A percentile compares a stretch with the other conserved stretches of the same genome.
Evolutionary conservation across 2,888 invertebrate genomes (phyloP).

Genomic region (Erebia ligea): DNA sequence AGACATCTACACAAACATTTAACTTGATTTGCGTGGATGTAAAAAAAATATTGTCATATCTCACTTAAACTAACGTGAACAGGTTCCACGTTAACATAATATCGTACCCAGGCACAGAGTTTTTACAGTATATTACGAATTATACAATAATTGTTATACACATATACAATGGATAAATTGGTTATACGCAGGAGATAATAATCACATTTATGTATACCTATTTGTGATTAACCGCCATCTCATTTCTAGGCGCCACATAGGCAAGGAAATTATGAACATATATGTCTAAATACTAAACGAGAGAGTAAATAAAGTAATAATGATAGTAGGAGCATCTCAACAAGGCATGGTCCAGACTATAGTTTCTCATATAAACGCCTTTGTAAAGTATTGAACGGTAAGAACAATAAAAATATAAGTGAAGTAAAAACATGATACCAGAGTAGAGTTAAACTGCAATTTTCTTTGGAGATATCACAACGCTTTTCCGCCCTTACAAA

Average conservation of each 20-base stretch:
- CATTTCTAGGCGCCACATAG: slow-evolving; percentile 35
- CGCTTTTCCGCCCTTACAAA: no score
- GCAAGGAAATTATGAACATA: slow-evolving; percentile 37
- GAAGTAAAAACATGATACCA: no score
- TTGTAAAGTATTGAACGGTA: background rate
- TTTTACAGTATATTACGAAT: slow-evolving; percentile 6
- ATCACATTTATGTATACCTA: slow-evolving; percentile 28
- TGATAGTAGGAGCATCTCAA: slow-evolving; percentile 1
- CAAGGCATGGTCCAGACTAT: slow-evolving; percentile 2
- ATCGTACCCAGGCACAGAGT: background rate
- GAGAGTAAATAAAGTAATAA: slow-evolving; percentile 36
- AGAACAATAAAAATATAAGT: background rate
- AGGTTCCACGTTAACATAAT: background rate
- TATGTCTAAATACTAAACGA: slow-evolving; percentile 42
- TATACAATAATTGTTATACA: slow-evolving; percentile 30
- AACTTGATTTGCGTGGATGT: no score
- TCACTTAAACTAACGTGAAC: background rate
- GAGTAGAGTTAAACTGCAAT: no score
- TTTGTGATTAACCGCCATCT: slow-evolving; percentile 15
- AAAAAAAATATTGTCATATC: background rate
- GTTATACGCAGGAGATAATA: slow-evolving; percentile 24
- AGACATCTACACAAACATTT: no score
- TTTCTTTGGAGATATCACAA: no score
- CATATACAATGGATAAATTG: slow-evolving; percentile 32
- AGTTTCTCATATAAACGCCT: background rate